Evolutionary conservation across 2,113 vertebrate species (phyloP).

Genomic region (Pristiophorus japonicus): DNA sequence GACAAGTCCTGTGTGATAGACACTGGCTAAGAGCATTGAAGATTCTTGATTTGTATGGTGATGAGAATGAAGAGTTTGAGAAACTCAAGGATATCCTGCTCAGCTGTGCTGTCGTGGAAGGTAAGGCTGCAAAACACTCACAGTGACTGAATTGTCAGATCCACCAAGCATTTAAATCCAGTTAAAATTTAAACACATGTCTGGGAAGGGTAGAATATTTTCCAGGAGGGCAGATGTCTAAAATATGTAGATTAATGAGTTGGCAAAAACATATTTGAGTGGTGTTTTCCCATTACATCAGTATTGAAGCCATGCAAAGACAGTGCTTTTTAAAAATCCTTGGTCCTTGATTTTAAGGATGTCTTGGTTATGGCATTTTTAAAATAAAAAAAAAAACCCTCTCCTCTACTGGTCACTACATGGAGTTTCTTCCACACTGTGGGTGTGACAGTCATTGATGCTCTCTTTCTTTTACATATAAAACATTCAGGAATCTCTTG

Average conservation of each 20-base stretch:
- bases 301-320: neutral
- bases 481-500: neutral
- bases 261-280: neutral
- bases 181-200: neutral
- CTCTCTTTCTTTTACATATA: neutral
- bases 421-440: neutral
- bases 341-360: neutral
- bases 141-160: neutral
- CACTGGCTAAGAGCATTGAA: constrained; percentile 72
- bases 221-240: neutral
- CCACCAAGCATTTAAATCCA: neutral
- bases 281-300: neutral
- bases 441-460: neutral
- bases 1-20: constrained; percentile 62
- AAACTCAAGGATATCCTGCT: constrained; percentile 71
- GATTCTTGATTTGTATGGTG: constrained; percentile 70
- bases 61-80: constrained; percentile 57
- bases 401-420: neutral
- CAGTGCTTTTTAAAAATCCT: neutral
- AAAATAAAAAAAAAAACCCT: neutral
- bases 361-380: neutral
- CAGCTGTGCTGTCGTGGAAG: constrained; percentile 71
- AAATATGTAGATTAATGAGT: neutral
- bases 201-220: neutral
- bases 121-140: constrained; percentile 50